Conservation (phyloP, 1,140 invertebrate genomes). For the Pentalonia nigronervosa region DNA sequence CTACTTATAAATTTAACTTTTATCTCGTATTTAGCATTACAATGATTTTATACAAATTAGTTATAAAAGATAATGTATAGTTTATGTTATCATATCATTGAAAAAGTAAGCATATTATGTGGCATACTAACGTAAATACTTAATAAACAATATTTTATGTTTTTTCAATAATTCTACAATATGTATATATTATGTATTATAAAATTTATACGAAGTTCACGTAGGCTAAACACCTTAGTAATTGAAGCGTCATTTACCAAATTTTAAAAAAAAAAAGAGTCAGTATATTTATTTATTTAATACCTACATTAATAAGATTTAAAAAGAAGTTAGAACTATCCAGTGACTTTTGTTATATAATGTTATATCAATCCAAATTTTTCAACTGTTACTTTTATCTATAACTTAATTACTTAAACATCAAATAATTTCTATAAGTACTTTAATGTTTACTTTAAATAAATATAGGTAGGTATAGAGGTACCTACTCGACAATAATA, state of each 20-base stretch:
- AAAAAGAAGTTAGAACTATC: neutral
- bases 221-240: too few relatives aligned
- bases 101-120: neutral
- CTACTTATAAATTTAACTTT: neutral
- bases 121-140: neutral
- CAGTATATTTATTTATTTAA: too few relatives aligned
- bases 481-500: neutral
- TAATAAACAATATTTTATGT: neutral
- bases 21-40: neutral
- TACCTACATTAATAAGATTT: too few relatives aligned
- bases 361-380: neutral
- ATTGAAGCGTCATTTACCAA: too few relatives aligned
- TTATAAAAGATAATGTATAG: neutral
- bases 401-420: neutral
- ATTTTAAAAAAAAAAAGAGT: too few relatives aligned
- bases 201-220: too few relatives aligned
- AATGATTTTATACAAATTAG: neutral
- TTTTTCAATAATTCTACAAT: too few relatives aligned
- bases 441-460: neutral
- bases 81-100: neutral
- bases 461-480: neutral
- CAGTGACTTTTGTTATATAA: neutral
- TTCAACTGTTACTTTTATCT: neutral
- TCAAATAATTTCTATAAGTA: neutral
- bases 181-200: neutral